These are phyloP conservation scores for Battus philenor DNA, from an alignment of 1,140 invertebrate species.

Conservation along the genomic window DNA sequence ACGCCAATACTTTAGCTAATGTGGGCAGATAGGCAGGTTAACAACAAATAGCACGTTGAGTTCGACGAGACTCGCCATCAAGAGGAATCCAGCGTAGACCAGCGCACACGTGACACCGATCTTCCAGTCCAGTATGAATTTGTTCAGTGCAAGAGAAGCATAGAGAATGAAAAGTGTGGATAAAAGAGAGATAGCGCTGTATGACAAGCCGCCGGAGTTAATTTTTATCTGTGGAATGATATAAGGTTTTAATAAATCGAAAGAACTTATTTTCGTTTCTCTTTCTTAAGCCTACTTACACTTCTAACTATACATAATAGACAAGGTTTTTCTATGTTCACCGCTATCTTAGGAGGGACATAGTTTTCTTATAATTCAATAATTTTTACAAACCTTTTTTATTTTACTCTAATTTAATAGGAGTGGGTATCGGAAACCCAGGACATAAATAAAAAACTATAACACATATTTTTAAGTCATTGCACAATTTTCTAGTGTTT, in stretches of 20 bases:
- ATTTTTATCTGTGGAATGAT: slow-evolving; percentile 76
- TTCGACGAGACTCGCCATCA: slow-evolving; percentile 89
- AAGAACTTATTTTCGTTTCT: background rate
- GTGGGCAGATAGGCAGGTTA: slow-evolving; percentile 86
- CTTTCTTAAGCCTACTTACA: too few relatives aligned
- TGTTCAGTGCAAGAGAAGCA: slow-evolving; percentile 84
- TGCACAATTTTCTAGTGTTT: too few relatives aligned
- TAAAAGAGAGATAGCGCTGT: slow-evolving; percentile 87
- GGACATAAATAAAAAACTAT: too few relatives aligned
- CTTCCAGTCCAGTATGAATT: slow-evolving; percentile 86
- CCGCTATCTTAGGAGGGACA: too few relatives aligned
- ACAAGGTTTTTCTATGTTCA: too few relatives aligned
- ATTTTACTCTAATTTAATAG: too few relatives aligned
- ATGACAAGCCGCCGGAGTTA: slow-evolving; percentile 88
- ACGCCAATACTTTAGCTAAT: too few relatives aligned
- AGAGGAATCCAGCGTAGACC: slow-evolving; percentile 87
- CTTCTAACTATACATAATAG: too few relatives aligned
- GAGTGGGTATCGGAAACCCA: too few relatives aligned
- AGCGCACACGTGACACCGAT: slow-evolving; percentile 85
- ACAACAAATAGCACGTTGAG: slow-evolving; percentile 91
- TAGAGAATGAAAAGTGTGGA: slow-evolving; percentile 88
- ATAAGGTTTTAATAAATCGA: background rate
- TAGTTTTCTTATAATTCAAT: too few relatives aligned
- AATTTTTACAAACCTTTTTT: too few relatives aligned
- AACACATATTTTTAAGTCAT: too few relatives aligned